Percentiles rank a stretch among this genome's conserved stretches.
Conservation (phyloP, 2,888 invertebrate genomes). For the Chrysodeixis includens region DNA sequence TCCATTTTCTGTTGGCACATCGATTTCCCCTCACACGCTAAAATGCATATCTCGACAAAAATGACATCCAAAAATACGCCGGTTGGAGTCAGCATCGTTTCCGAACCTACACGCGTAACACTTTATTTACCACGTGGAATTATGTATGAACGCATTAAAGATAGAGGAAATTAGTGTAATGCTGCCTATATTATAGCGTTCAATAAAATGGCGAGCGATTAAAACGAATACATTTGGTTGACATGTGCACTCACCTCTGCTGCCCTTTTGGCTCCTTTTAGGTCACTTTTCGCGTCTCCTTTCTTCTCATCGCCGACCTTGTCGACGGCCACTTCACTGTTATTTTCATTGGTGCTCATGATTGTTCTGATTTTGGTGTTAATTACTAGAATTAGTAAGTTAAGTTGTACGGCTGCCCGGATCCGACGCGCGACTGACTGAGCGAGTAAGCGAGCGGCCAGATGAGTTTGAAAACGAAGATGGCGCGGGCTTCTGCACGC, state of each 20-base stretch:
- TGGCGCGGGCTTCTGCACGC: constrained; percentile 91
- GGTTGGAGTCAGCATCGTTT: constrained; percentile 67
- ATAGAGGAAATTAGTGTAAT: constrained; percentile 59
- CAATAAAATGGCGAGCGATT: constrained; percentile 89
- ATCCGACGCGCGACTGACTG: constrained; percentile 91
- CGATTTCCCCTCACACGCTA: constrained; percentile 79
- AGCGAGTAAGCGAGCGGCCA: constrained; percentile 86
- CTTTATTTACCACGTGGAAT: constrained; percentile 72
- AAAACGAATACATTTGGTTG: constrained; percentile 82
- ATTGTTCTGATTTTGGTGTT: constrained; percentile 84
- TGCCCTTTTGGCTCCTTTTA: constrained; percentile 96
- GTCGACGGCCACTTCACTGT: constrained; percentile 95
- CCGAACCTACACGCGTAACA: constrained; percentile 46
- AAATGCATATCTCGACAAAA: constrained; percentile 70
- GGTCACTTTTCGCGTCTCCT: constrained; percentile 93
- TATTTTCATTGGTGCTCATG: constrained; percentile 92
- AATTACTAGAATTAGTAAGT: constrained; percentile 77
- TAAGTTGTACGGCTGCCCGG: constrained; percentile 88
- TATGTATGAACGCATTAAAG: constrained; percentile 45
- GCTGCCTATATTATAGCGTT: constrained; percentile 73
- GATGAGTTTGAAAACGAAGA: constrained; percentile 94
- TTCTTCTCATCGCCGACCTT: constrained; percentile 94
- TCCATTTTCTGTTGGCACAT: constrained; percentile 74
- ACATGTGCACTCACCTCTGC: constrained; percentile 94
- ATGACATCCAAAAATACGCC: constrained; percentile 85